Evolutionary conservation across 2,888 invertebrate genomes (phyloP), one percentile per base, ranked within the genome.

Genomic region (Parnassius apollo): DNA sequence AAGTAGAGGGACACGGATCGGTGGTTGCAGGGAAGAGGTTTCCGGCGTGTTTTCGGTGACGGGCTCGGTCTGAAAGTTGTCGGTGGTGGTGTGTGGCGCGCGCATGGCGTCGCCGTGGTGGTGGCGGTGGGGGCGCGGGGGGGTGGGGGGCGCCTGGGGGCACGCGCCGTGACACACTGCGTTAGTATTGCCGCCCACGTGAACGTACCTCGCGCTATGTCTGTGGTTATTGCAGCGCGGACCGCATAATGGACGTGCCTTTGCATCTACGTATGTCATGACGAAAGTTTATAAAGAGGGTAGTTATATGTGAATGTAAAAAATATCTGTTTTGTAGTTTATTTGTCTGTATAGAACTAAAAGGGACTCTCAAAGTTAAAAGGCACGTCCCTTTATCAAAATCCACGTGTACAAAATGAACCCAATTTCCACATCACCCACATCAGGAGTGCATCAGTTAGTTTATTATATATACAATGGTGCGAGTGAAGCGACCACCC

Each of bases 1-100:
- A 55, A 62, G 64, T 9, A 65, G 57, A 55, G 62, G 64, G 12
- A 18, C 48, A 35, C 53, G 59, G 68, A 69, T 55, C 65, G 62
- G 3, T 65, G 68, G n/a, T 59, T 65, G 59, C 70, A 65, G 48
- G 13, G 13, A 13, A 13, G 48, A 13, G 13, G 13, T 44, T 54
- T 44, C 49, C 62, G 62, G 53, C 58, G 62, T 46, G 58, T 48
- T 48, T 62, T 62, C 62, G 54, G 62, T 62, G 44, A 46, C 79
- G 73, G 73, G 71, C 86, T 82, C 83, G 85, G 85, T 84, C 88
- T 88, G 87, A 88, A 88, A 88, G 82, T 86, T 86, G 85, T 88
- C 83, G 83, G 83, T 81, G 81, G 84, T 82, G 81, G 85, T 84
- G 83, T 85, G 82, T 82, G 88, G 82, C 82, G 83, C 69, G 71